These are phyloP conservation scores for Eledona agricola DNA, from an alignment of 2,888 invertebrate species.

Conservation along the genomic window DNA sequence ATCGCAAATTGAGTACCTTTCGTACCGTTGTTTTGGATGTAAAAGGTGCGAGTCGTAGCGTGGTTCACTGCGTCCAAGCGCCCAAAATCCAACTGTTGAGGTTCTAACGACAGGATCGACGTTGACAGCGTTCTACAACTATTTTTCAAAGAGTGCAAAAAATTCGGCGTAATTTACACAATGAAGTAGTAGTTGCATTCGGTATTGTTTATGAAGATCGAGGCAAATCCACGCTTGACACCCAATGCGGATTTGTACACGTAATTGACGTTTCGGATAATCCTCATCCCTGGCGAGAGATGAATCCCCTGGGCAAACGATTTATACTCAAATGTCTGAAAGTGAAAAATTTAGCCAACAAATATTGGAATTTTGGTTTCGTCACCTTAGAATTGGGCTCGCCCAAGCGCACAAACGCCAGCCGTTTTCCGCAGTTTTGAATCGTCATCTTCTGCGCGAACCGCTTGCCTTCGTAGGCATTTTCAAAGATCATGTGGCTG, in stretches of 20 bases:
- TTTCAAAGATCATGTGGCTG: constrained; percentile 57
- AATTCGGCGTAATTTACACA: too few species aligned
- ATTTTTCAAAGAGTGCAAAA: not conserved
- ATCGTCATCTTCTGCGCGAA: constrained; percentile 55
- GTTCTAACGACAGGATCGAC: constrained; percentile 52
- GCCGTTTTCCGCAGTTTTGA: constrained; percentile 56
- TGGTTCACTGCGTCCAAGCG: constrained; percentile 60
- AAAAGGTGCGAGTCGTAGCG: constrained; percentile 56
- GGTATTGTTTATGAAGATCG: constrained; percentile 58
- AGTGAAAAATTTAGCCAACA: constrained; percentile 13
- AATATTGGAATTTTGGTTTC: constrained; percentile 6
- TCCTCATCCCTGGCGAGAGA: constrained; percentile 60
- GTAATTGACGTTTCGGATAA: constrained; percentile 55
- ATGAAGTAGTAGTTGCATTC: constrained; percentile 52
- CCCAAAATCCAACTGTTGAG: constrained; percentile 60
- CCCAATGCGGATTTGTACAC: constrained; percentile 53
- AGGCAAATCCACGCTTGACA: constrained; percentile 51
- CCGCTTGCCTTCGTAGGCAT: constrained; percentile 60
- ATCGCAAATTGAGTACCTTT: constrained; percentile 60
- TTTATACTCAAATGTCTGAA: constrained; percentile 59
- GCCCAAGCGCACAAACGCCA: constrained; percentile 55
- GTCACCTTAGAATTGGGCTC: constrained; percentile 60
- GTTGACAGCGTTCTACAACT: constrained; percentile 46
- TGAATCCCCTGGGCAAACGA: constrained; percentile 34
- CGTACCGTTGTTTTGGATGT: constrained; percentile 58